Base-by-base conservation (phyloP, 1,140 invertebrate genomes). In the Cepaea nemoralis region DNA sequence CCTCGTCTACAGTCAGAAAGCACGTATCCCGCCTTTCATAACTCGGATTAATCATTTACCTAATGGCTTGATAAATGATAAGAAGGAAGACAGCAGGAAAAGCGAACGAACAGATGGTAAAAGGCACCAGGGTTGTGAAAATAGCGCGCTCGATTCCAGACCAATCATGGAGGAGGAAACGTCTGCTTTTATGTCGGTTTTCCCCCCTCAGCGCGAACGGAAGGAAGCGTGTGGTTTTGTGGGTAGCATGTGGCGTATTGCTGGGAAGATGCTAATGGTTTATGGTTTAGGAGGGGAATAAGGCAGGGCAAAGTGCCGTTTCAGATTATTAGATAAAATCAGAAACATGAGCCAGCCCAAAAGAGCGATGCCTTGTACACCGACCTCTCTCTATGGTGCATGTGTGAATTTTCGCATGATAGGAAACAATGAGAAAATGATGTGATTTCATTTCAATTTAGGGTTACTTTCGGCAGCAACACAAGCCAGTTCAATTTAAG, bases 61-160 rank as follows among this genome's bases (percentile, higher is more conserved):
- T 63, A 63, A 63, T 63, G 59, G 59, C n/a, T 63, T 63, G 59
- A 63, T 63, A 63, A 19, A 27, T 31, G 59, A 31, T 63, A 63
- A 63, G 59, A 63, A 31, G 27, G 27, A 31, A 63, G 59, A 63
- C n/a, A 27, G 59, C n/a, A 63, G 59, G 59, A 63, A 63, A 16
- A 31, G 27, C 27, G 33, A 63, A 63, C 59, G 59, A 63, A 63
- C 59, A 63, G 59, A 63, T 63, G 59, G 59, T 16, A 31, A 31
- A 31, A 31, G 33, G 22, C 59, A 31, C 59, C 27, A 31, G 59
- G 59, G 6, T 63, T 6, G 59, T 31, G n/a, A 10, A 63, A 31
- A 31, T 3, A 31, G 59, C n/a, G 5, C 27, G 5, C 27, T 63
- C n/a, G 59, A 27, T 31, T 6, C 27, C 59, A 31, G n/a, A 31